Evolutionary conservation across 2,888 invertebrate species (phyloP).

Genomic region (Cabera pusaria): DNA sequence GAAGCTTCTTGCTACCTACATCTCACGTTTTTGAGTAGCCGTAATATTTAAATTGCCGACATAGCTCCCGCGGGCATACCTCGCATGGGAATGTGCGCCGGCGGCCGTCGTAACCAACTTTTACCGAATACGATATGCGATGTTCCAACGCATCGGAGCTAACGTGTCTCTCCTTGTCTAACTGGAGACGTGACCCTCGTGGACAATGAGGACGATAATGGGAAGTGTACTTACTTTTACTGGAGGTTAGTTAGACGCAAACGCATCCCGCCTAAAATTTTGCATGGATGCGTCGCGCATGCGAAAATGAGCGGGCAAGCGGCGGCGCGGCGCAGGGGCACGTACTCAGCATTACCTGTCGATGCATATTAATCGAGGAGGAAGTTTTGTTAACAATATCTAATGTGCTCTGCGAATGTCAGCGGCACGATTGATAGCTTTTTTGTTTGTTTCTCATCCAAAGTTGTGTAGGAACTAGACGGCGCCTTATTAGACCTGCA

Average conservation of each 20-base stretch:
- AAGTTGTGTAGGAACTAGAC: conserved; percentile 52
- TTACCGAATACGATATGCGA: conserved; percentile 75
- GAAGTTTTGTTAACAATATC: conserved; percentile 83
- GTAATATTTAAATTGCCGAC: conserved; percentile 82
- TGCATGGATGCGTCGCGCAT: conserved; percentile 81
- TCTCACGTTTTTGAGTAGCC: conserved; percentile 82
- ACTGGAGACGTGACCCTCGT: conserved; percentile 46
- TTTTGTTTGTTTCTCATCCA: conserved; percentile 54
- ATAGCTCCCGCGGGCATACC: conserved; percentile 80
- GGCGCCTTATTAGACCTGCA: conserved; percentile 67
- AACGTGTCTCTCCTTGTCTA: conserved; percentile 68
- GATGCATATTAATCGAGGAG: conserved; percentile 81
- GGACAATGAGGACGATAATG: conserved; percentile 66
- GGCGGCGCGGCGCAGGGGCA: conserved; percentile 59
- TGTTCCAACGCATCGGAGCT: conserved; percentile 63
- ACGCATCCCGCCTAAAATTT: conserved; percentile 83
- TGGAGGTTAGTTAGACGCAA: conserved; percentile 64
- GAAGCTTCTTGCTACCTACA: conserved; percentile 74
- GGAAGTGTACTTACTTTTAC: conserved; percentile 69
- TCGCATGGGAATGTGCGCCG: conserved; percentile 79
- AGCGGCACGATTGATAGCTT: conserved; percentile 76
- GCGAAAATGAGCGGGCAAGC: conserved; percentile 57
- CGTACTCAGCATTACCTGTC: conserved; percentile 75
- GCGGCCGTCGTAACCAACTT: conserved; percentile 76
- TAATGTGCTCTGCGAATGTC: conserved; percentile 73